A percentile compares a stretch with the other conserved stretches of the same genome.
Evolutionary conservation across 2,113 vertebrate species (phyloP).

Genomic region (Eublepharis macularius): DNA sequence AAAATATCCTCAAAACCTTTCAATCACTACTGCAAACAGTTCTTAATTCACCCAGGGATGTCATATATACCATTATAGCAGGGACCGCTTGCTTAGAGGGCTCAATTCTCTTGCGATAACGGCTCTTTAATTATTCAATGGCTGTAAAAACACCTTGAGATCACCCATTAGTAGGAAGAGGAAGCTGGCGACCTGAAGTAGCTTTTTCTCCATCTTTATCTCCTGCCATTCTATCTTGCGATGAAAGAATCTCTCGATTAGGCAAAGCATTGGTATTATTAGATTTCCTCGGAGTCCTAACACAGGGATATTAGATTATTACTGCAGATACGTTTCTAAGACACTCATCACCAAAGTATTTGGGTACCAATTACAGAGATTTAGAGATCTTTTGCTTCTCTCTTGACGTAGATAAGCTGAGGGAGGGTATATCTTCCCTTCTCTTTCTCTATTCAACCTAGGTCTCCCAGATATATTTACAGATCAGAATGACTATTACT

Average conservation of each 20-base stretch:
- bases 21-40: not conserved
- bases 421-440: not conserved
- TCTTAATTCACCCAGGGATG: not conserved
- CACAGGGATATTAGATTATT: slow-evolving; percentile 72
- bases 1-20: not conserved
- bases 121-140: slow-evolving; percentile 62
- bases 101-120: slow-evolving; percentile 24
- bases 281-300: slow-evolving; percentile 72
- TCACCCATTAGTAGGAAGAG: slow-evolving; percentile 41
- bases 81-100: slow-evolving; percentile 21
- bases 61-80: not conserved
- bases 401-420: slow-evolving; percentile 39
- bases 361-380: slow-evolving; percentile 69
- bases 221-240: slow-evolving; percentile 64
- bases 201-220: slow-evolving; percentile 54
- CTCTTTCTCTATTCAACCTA: slow-evolving; percentile 32
- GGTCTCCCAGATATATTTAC: slow-evolving; percentile 23
- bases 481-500: not conserved
- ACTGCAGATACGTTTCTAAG: slow-evolving; percentile 67
- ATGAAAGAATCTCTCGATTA: slow-evolving; percentile 73
- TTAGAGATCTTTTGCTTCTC: slow-evolving; percentile 53
- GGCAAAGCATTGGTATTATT: slow-evolving; percentile 66
- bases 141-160: slow-evolving; percentile 54
- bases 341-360: slow-evolving; percentile 64
- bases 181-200: slow-evolving; percentile 47